These are phyloP conservation scores for Corella eumyota DNA, from an alignment of 23 tunicate genomes.

Conservation along the genomic window DNA sequence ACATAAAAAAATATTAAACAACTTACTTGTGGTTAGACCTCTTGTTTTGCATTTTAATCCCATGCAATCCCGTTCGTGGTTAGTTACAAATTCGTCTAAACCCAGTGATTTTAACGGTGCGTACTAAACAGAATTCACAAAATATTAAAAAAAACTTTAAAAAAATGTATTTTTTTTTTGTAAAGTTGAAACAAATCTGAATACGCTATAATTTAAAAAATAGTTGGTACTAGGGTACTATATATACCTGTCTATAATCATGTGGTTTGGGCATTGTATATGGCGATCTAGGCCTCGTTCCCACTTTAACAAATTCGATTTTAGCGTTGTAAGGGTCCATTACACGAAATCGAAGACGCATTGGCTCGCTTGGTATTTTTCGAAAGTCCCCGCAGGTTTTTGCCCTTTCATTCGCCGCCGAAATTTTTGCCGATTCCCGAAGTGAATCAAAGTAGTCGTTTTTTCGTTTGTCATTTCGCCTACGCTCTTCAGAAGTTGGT, in stretches of 20 bases:
- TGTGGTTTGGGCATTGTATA: conserved; percentile 45
- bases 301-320: conserved; percentile 39
- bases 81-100: conserved; percentile 44
- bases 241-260: conserved; percentile 75
- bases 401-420: conserved; percentile 8
- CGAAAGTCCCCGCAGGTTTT: conserved; percentile 16
- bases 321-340: conserved; percentile 27
- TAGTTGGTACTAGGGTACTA: too few species aligned
- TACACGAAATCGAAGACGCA: conserved; percentile 24
- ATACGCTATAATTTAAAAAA: too few species aligned
- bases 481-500: conserved; percentile 23
- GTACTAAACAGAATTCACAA: conserved; percentile 53
- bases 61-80: conserved; percentile 34
- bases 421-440: background rate
- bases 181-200: too few species aligned
- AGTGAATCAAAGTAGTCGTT: conserved; percentile 30
- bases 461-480: conserved; percentile 42
- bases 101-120: conserved; percentile 59
- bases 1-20: too few species aligned
- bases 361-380: background rate
- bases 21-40: conserved; percentile 53
- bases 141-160: too few species aligned
- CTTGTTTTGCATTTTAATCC: conserved; percentile 28
- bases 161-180: too few species aligned
- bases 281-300: conserved; percentile 14